Percentiles rank a stretch among this genome's conserved stretches.
phyloP scores from a whole-genome alignment of 1,140 invertebrate genomes.

The Drosophila tani region DNA sequence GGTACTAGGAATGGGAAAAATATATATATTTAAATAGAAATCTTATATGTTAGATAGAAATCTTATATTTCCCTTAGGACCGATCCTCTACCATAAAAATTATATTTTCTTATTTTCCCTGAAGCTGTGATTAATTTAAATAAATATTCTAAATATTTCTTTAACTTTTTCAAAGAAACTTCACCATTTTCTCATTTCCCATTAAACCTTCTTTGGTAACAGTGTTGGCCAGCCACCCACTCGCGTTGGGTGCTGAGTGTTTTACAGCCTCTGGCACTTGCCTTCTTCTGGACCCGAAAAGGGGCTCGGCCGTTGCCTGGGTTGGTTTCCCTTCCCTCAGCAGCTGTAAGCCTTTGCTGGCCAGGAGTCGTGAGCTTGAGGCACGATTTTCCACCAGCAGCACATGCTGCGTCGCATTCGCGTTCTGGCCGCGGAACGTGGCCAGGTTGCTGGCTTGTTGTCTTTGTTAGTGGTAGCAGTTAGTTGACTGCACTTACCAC shows the following conservation, averaged over 20 bases:
- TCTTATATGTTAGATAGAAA: too few relatives aligned
- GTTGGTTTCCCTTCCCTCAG: conserved; percentile 4
- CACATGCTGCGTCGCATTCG: conserved; percentile 65
- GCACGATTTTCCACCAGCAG: conserved; percentile 74
- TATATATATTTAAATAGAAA: too few relatives aligned
- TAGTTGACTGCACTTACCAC: conserved; percentile 81
- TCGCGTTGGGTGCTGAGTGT: conserved; percentile 67
- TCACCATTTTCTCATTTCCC: background rate
- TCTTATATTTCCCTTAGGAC: too few relatives aligned
- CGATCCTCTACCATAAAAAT: too few relatives aligned
- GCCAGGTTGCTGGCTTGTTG: conserved; percentile 62
- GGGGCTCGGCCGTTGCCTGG: conserved; percentile 17
- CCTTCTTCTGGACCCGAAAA: conserved; percentile 52
- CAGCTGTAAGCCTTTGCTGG: conserved; percentile 7
- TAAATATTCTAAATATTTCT: too few relatives aligned
- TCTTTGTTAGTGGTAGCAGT: conserved; percentile 82
- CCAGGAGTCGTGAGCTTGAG: conserved; percentile 71
- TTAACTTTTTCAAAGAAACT: too few relatives aligned
- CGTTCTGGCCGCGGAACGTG: conserved; percentile 72
- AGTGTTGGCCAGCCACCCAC: conserved; percentile 47
- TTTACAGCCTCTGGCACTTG: conserved; percentile 79
- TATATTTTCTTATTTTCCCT: too few relatives aligned
- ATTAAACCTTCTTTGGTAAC: background rate
- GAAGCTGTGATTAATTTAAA: too few relatives aligned
- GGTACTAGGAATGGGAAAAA: background rate